Conservation (phyloP, 2,888 invertebrate species). For the Rhingia campestris region DNA sequence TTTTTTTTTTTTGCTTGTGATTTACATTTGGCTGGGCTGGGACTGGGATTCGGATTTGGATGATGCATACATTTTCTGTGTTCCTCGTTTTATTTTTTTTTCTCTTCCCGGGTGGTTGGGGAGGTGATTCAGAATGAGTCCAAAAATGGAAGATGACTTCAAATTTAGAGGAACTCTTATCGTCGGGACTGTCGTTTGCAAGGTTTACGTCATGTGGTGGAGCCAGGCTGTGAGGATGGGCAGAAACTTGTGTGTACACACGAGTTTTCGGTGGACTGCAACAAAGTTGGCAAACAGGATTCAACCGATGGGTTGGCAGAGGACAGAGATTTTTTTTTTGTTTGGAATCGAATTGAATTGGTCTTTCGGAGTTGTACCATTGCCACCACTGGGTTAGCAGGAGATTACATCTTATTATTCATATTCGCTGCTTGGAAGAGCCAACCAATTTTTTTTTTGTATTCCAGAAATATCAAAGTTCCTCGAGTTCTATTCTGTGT, state of each 20-base stretch:
- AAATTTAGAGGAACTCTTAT: constrained; percentile 32
- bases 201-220: constrained; percentile 52
- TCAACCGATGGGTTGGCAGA: constrained; percentile 21
- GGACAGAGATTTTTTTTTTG: background rate
- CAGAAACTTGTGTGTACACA: constrained; percentile 39
- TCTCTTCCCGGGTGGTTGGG: constrained; percentile 3
- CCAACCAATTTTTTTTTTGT: no score
- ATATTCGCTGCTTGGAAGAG: constrained; percentile 15
- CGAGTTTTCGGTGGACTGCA: constrained; percentile 16
- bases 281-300: constrained; percentile 68
- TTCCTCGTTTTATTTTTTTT: constrained; percentile 18
- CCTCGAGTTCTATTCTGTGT: background rate
- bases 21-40: constrained; percentile 48
- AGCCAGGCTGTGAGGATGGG: constrained; percentile 26
- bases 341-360: constrained; percentile 60
- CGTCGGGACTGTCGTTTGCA: background rate
- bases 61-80: constrained; percentile 60
- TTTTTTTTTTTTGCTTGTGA: constrained; percentile 30
- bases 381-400: constrained; percentile 49
- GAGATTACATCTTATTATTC: constrained; percentile 63
- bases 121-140: constrained; percentile 36
- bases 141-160: constrained; percentile 63
- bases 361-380: constrained; percentile 37
- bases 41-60: constrained; percentile 33
- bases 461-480: constrained; percentile 20